Percentiles rank a stretch among this genome's conserved stretches.
These are phyloP conservation scores for Drosophila lacteicornis DNA, from an alignment of 1,140 invertebrate genomes.

Conservation along the genomic window DNA sequence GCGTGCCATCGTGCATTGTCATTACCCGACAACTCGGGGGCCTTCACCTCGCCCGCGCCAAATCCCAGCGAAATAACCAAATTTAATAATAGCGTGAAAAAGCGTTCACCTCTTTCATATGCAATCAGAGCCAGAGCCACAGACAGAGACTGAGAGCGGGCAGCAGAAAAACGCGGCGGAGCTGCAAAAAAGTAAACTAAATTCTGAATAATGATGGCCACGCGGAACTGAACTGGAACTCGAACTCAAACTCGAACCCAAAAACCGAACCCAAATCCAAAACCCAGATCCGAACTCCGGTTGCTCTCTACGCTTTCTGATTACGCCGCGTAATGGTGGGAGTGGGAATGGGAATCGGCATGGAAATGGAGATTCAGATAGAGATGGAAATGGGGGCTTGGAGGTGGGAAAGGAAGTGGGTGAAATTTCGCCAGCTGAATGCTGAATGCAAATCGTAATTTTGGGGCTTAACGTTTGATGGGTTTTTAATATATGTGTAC, in stretches of 20 bases:
- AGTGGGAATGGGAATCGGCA: constrained; percentile 30
- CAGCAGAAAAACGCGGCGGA: constrained; percentile 10
- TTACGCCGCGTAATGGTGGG: constrained; percentile 49
- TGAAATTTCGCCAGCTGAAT: constrained; percentile 38
- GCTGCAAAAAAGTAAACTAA: constrained; percentile 48
- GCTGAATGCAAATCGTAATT: constrained; percentile 54
- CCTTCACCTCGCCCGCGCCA: constrained; percentile 48
- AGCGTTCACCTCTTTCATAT: constrained; percentile 51
- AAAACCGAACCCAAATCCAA: constrained; percentile 13
- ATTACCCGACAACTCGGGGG: constrained; percentile 40
- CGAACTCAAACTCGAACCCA: constrained; percentile 21
- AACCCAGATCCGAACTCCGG: constrained; percentile 32
- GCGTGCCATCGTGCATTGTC: constrained; percentile 62
- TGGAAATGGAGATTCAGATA: constrained; percentile 11
- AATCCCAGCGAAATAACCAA: constrained; percentile 49
- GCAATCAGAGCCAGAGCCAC: constrained; percentile 36
- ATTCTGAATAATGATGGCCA: constrained; percentile 69
- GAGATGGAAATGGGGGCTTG: constrained; percentile 12
- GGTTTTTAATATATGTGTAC: constrained; percentile 39
- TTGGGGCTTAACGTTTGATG: constrained; percentile 27
- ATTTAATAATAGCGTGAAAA: constrained; percentile 71
- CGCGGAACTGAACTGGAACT: constrained; percentile 57
- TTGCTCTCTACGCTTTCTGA: constrained; percentile 64
- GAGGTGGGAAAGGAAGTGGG: constrained; percentile 45
- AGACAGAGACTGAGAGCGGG: neutral